These are phyloP conservation scores for Liodrosophila aerea DNA, from an alignment of 2,888 invertebrate genomes.

Conservation along the genomic window DNA sequence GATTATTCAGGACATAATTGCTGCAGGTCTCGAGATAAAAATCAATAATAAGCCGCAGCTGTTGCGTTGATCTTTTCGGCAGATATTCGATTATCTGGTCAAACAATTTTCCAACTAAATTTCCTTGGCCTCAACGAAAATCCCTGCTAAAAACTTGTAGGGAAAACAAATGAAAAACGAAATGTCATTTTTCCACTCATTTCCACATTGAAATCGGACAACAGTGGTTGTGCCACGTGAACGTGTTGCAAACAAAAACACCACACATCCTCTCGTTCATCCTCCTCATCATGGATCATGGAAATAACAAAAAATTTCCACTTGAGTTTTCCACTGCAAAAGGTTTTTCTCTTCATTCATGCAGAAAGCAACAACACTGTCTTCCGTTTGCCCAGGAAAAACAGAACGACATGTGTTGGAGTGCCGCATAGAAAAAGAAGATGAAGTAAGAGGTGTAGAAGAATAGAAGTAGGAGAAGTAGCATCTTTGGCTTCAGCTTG, in stretches of 20 bases:
- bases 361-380: constrained; percentile 49
- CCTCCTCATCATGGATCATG: constrained; percentile 19
- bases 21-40: constrained; percentile 14
- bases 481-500: constrained; percentile 12
- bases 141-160: constrained; percentile 27
- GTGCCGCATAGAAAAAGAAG: constrained; percentile 13
- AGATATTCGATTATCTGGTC: not conserved
- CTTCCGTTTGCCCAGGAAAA: constrained; percentile 60
- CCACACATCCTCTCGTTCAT: constrained; percentile 31
- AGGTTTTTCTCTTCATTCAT: constrained; percentile 48
- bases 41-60: constrained; percentile 35
- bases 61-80: constrained; percentile 7
- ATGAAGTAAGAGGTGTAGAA: too few relatives aligned
- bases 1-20: constrained; percentile 18
- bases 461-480: constrained; percentile 15
- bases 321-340: constrained; percentile 55
- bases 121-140: constrained; percentile 39
- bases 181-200: constrained; percentile 48
- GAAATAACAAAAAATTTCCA: constrained; percentile 55
- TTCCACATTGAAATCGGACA: constrained; percentile 36
- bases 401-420: constrained; percentile 69
- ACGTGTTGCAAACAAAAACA: constrained; percentile 68
- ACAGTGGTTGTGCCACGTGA: constrained; percentile 41
- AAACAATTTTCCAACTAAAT: constrained; percentile 29
- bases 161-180: constrained; percentile 42